These are phyloP conservation scores for Dryomyza anilis DNA, from an alignment of 2,888 invertebrate genomes.

Conservation along the genomic window DNA sequence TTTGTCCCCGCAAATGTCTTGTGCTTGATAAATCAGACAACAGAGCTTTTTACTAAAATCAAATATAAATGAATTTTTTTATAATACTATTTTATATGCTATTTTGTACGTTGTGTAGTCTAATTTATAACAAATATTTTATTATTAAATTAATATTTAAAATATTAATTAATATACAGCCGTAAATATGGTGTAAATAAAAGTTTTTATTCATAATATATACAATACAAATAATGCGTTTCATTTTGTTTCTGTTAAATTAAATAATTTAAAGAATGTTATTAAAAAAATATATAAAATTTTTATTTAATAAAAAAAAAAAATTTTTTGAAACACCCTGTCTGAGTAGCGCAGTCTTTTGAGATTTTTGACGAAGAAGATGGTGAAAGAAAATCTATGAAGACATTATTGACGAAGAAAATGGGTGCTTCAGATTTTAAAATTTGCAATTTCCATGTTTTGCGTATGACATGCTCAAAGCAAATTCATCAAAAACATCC, in stretches of 20 bases:
- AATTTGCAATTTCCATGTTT: too few relatives aligned
- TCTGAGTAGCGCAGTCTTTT: too few relatives aligned
- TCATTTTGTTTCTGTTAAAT: not conserved
- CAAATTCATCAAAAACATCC: too few relatives aligned
- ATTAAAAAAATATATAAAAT: not conserved
- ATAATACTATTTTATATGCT: not conserved
- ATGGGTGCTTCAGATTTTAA: too few relatives aligned
- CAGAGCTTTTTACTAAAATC: not conserved
- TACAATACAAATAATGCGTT: not conserved
- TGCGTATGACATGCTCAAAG: too few relatives aligned
- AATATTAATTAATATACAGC: constrained; percentile 1
- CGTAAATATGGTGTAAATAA: constrained; percentile 20
- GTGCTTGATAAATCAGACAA: too few relatives aligned
- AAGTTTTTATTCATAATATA: constrained; percentile 5
- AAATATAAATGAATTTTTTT: constrained; percentile 11
- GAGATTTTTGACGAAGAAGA: too few relatives aligned
- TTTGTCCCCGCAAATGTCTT: too few relatives aligned
- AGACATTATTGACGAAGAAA: too few relatives aligned
- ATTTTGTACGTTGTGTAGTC: not conserved
- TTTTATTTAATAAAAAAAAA: not conserved
- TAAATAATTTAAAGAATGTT: not conserved
- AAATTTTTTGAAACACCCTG: not conserved
- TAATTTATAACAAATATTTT: constrained; percentile 10
- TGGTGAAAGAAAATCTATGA: too few relatives aligned
- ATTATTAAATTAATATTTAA: constrained; percentile 3